phyloP scores from a whole-genome alignment of 1,140 invertebrate species.

The Habropoda laboriosa region DNA sequence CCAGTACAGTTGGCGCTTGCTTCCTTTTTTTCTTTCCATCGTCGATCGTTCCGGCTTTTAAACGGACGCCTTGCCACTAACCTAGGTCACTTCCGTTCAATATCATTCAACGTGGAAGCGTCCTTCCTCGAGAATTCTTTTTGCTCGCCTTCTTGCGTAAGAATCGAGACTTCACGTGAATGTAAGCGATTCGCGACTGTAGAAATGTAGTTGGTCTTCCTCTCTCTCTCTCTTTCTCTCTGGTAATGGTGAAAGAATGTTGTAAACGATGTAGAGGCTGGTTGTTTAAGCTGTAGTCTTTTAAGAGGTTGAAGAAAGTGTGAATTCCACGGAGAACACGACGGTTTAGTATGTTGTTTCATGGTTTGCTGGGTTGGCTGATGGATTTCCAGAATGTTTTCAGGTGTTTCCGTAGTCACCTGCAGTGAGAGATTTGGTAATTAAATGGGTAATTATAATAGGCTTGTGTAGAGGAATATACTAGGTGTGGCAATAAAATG shows the following conservation, averaged over 20 bases:
- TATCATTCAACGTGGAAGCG: neutral
- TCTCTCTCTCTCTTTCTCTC: too few relatives aligned
- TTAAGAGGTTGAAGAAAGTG: neutral
- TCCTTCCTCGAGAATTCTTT: neutral
- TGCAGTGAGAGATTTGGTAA: neutral
- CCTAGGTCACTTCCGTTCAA: neutral
- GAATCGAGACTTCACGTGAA: neutral
- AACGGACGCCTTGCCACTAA: neutral
- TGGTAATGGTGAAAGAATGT: neutral
- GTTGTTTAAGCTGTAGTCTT: neutral
- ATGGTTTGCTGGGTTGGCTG: neutral
- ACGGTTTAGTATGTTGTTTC: neutral
- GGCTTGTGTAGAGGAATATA: too few relatives aligned
- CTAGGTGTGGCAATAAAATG: too few relatives aligned
- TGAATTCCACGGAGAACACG: neutral
- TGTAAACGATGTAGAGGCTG: neutral
- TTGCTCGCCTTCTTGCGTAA: neutral
- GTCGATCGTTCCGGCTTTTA: neutral
- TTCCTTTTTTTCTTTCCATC: neutral
- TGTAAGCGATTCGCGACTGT: neutral
- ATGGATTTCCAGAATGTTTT: too few relatives aligned
- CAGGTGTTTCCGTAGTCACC: neutral
- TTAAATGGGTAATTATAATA: too few relatives aligned
- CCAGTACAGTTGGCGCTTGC: neutral
- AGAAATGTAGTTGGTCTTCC: neutral